These are phyloP conservation scores for Cisticola juncidis DNA, from an alignment of 2,113 vertebrate genomes.

Conservation along the genomic window DNA sequence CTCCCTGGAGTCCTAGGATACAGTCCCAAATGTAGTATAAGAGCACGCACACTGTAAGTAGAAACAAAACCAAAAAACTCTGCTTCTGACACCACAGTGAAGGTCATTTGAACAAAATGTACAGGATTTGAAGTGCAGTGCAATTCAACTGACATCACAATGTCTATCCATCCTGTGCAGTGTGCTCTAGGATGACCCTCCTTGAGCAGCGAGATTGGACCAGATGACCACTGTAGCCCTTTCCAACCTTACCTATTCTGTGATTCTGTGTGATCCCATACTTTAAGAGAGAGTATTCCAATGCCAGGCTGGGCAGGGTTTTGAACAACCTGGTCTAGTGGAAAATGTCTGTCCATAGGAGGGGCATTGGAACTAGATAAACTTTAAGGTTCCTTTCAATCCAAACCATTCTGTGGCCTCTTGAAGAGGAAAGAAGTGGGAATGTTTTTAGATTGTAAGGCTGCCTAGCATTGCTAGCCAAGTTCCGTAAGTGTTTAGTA, in stretches of 20 bases:
- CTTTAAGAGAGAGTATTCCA: neutral
- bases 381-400: neutral
- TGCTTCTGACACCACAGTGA: neutral
- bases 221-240: neutral
- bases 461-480: neutral
- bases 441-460: neutral
- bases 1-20: neutral
- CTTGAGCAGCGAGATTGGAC: neutral
- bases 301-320: neutral
- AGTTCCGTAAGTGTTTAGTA: neutral
- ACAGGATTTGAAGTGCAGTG: neutral
- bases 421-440: neutral
- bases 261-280: neutral
- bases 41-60: accelerated
- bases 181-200: neutral
- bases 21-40: neutral
- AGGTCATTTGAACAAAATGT: neutral
- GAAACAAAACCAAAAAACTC: neutral
- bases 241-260: neutral
- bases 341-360: neutral
- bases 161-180: neutral
- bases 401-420: neutral
- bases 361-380: neutral
- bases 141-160: neutral
- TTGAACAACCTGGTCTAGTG: neutral